A percentile compares a stretch with the other conserved stretches of the same genome.
phyloP scores from a whole-genome alignment of 2,888 invertebrate genomes.

The Amphipoea lucens region DNA sequence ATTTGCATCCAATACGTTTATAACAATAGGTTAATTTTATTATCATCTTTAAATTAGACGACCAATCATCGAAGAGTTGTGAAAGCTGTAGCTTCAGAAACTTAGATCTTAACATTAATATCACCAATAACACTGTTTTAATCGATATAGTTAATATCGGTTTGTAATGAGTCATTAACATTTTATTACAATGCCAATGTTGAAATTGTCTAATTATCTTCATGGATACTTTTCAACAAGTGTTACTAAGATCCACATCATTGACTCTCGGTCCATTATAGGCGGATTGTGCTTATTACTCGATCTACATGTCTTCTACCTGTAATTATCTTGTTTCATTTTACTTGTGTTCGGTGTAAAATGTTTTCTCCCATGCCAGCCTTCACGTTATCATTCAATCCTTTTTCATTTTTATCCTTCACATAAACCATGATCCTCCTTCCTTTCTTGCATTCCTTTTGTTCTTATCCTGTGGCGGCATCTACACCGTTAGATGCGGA shows the following conservation, averaged over 20 bases:
- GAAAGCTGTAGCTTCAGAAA: slow-evolving; percentile 12
- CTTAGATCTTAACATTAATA: neutral
- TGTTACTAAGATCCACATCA: neutral
- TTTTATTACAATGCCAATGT: neutral
- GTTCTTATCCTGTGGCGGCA: neutral
- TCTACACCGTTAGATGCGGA: too few relatives aligned
- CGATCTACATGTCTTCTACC: neutral
- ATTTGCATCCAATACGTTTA: neutral
- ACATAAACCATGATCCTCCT: neutral
- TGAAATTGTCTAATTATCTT: neutral
- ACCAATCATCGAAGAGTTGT: neutral
- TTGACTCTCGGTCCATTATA: neutral
- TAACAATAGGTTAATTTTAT: neutral
- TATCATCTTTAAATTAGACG: neutral
- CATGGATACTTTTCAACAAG: neutral
- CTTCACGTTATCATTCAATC: neutral
- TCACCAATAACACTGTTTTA: neutral
- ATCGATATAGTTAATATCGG: neutral
- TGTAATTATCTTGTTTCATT: neutral
- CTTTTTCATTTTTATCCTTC: neutral
- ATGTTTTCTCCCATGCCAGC: neutral
- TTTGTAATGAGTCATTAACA: neutral
- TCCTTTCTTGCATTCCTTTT: too few relatives aligned
- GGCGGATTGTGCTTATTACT: neutral
- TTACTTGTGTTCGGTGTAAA: neutral